phyloP scores from a whole-genome alignment of 2,797 vertebrate species.

The Hippoglossus hippoglossus region DNA sequence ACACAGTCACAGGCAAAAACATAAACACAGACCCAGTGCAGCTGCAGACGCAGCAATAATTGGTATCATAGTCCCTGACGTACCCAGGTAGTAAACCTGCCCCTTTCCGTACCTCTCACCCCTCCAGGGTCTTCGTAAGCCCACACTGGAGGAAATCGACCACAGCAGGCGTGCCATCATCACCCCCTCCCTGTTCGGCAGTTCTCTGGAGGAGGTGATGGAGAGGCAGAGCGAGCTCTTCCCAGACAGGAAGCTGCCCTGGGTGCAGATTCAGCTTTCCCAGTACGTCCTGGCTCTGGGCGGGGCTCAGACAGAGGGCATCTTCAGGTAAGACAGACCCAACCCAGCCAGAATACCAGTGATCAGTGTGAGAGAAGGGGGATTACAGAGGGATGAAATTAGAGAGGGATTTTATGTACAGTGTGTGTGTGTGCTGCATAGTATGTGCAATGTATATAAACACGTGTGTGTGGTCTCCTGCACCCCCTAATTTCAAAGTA shows the following conservation, averaged over 20 bases:
- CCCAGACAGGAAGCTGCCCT: constrained; percentile 90
- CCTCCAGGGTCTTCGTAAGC: constrained; percentile 90
- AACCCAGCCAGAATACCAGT: neutral
- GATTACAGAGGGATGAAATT: constrained; percentile 22
- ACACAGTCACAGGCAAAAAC: constrained; percentile 59
- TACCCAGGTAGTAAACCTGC: constrained; percentile 45
- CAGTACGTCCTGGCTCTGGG: constrained; percentile 91
- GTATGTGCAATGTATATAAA: constrained; percentile 45
- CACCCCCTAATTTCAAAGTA: constrained; percentile 42
- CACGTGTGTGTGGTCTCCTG: constrained; percentile 71
- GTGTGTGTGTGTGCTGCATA: constrained; percentile 19
- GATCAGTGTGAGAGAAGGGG: constrained; percentile 15
- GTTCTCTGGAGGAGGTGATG: constrained; percentile 94
- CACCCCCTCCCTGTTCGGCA: constrained; percentile 92
- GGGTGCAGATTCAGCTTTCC: constrained; percentile 94
- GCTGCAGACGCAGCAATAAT: constrained; percentile 45
- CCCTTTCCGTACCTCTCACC: constrained; percentile 18
- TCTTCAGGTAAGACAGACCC: constrained; percentile 88
- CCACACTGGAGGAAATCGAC: constrained; percentile 90
- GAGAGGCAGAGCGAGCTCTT: constrained; percentile 89
- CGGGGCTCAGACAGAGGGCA: constrained; percentile 92
- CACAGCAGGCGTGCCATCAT: constrained; percentile 90
- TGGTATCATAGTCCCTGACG: constrained; percentile 32
- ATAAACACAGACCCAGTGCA: constrained; percentile 61
- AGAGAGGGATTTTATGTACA: constrained; percentile 31